Evolutionary conservation across 2,113 vertebrate genomes (phyloP).

Genomic region (Etheostoma cragini): DNA sequence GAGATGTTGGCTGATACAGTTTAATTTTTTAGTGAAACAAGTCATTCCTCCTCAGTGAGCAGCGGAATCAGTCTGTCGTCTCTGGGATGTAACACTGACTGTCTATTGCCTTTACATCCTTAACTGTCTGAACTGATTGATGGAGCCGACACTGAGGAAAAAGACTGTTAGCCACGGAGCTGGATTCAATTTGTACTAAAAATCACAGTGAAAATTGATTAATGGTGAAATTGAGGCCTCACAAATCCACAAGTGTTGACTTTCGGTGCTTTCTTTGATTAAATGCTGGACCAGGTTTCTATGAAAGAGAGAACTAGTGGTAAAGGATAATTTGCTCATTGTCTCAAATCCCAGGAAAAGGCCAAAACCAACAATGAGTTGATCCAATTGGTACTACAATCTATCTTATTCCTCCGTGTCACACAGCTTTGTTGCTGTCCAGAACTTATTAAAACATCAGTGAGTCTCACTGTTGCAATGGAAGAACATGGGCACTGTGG

Average conservation of each 20-base stretch:
- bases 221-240: slow-evolving; percentile 9
- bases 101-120: slow-evolving; percentile 30
- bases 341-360: slow-evolving; percentile 1
- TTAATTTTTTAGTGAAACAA: slow-evolving; percentile 43
- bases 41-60: slow-evolving; percentile 42
- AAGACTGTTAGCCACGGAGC: slow-evolving; percentile 25
- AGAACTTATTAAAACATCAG: background rate
- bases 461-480: background rate
- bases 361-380: background rate
- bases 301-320: background rate
- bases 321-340: background rate
- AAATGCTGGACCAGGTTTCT: background rate
- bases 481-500: too few species aligned
- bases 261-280: background rate
- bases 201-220: slow-evolving; percentile 15
- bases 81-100: slow-evolving; percentile 45
- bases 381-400: background rate
- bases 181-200: slow-evolving; percentile 33
- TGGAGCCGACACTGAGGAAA: slow-evolving; percentile 22
- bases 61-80: slow-evolving; percentile 36
- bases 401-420: background rate
- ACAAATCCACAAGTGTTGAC: background rate
- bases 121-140: slow-evolving; percentile 48
- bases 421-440: background rate
- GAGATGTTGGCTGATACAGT: slow-evolving; percentile 32